Conservation (phyloP, 2,113 vertebrate genomes). For the Eulacestoma nigropectus region DNA sequence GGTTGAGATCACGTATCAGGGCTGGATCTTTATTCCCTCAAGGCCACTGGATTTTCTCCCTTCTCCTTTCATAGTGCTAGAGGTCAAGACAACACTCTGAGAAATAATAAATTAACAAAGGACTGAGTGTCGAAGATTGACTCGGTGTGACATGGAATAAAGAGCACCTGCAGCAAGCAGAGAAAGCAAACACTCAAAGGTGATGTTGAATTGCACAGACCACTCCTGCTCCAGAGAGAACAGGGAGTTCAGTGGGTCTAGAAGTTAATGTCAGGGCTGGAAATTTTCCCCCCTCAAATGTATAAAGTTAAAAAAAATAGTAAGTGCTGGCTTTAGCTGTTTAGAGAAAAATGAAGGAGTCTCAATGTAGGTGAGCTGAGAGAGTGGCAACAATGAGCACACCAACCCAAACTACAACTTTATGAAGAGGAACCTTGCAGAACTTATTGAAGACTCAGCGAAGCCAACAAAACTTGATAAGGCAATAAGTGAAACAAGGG, state of each 20-base stretch:
- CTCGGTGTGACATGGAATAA: background rate
- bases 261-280: background rate
- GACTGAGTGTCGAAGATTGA: background rate
- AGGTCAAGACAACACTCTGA: background rate
- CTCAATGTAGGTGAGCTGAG: background rate
- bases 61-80: background rate
- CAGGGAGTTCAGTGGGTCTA: background rate
- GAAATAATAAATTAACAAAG: background rate
- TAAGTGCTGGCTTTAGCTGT: background rate
- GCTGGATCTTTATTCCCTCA: background rate
- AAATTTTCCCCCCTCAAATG: background rate
- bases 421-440: background rate
- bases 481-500: background rate
- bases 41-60: background rate
- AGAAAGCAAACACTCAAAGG: background rate
- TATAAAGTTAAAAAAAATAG: background rate
- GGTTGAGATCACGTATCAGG: background rate
- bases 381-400: background rate
- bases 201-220: background rate
- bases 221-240: background rate
- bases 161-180: background rate
- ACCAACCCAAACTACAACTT: background rate
- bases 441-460: background rate
- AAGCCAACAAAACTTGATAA: background rate
- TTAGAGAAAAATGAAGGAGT: background rate